Percentiles rank a stretch among this genome's conserved stretches.
Conservation (phyloP, 2,888 invertebrate species). For the Lordiphosa fenestrarum region DNA sequence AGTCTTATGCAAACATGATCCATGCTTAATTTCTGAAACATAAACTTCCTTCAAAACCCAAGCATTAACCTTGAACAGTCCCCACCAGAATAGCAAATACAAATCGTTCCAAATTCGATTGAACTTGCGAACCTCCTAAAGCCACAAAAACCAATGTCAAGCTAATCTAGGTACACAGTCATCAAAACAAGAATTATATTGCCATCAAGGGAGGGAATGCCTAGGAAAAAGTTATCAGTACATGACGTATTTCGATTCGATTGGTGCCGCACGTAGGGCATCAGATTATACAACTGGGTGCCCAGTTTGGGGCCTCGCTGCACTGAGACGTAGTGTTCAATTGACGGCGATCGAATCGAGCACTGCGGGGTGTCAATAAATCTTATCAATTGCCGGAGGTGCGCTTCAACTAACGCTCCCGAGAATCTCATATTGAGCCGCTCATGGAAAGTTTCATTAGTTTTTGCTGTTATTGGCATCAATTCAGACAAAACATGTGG, state of each 20-base stretch:
- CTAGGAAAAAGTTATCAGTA: conserved; percentile 67
- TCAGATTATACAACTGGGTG: conserved; percentile 23
- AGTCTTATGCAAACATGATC: no score
- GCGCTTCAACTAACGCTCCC: conserved; percentile 10
- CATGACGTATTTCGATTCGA: conserved; percentile 46
- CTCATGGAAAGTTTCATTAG: conserved; percentile 52
- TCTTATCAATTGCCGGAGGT: conserved; percentile 56
- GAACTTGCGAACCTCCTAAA: background rate
- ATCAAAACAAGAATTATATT: conserved; percentile 64
- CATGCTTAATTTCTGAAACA: no score
- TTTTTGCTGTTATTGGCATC: conserved; percentile 19
- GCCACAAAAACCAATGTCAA: conserved; percentile 13
- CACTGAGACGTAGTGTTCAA: conserved; percentile 31
- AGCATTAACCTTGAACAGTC: conserved; percentile 26
- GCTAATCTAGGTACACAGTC: conserved; percentile 59
- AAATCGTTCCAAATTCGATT: background rate
- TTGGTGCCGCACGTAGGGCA: conserved; percentile 19
- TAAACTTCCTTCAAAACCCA: background rate
- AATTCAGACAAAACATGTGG: background rate
- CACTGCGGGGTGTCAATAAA: conserved; percentile 57
- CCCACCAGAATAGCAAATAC: conserved; percentile 10
- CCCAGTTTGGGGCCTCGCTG: conserved; percentile 8
- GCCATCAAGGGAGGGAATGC: conserved; percentile 73
- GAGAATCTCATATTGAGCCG: conserved; percentile 20
- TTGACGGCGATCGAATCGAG: conserved; percentile 42